phyloP scores from a whole-genome alignment of 2,113 vertebrate genomes.

The Egretta garzetta region DNA sequence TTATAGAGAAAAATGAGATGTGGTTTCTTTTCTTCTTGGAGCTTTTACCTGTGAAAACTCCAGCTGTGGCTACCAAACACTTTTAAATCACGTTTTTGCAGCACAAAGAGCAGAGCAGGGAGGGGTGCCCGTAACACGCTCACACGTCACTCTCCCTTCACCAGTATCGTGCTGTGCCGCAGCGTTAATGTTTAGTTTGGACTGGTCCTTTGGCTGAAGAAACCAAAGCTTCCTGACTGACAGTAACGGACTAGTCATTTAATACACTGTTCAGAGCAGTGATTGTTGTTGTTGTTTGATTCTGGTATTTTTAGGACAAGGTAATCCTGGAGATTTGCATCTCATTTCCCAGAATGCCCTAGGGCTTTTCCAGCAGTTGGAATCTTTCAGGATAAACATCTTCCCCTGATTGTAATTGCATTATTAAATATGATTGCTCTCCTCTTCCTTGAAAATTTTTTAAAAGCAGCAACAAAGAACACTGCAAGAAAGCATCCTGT shows the following conservation, averaged over 20 bases:
- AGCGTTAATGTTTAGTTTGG: not conserved
- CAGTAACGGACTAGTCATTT: not conserved
- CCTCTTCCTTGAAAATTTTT: conserved; percentile 28
- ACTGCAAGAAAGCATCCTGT: not conserved
- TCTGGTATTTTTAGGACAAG: conserved; percentile 50
- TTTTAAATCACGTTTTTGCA: not conserved
- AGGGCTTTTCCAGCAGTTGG: conserved; percentile 59
- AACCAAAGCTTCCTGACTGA: not conserved
- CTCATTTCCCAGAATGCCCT: conserved; percentile 57
- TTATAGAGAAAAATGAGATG: not conserved
- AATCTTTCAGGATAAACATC: conserved; percentile 60
- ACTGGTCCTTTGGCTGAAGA: not conserved
- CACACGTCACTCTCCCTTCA: fast-evolving
- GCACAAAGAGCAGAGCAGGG: not conserved
- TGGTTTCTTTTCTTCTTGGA: not conserved
- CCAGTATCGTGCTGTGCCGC: fast-evolving
- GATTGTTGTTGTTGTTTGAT: not conserved
- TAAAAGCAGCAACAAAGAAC: conserved; percentile 49
- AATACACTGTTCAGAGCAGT: not conserved
- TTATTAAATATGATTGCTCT: conserved; percentile 65
- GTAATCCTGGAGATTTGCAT: conserved; percentile 65
- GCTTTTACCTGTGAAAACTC: not conserved
- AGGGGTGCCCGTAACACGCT: not conserved
- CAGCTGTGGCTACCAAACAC: not conserved
- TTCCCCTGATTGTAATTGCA: conserved; percentile 65